Base-by-base conservation (phyloP, 1,140 invertebrate species). In the Drosophila baimaii region DNA sequence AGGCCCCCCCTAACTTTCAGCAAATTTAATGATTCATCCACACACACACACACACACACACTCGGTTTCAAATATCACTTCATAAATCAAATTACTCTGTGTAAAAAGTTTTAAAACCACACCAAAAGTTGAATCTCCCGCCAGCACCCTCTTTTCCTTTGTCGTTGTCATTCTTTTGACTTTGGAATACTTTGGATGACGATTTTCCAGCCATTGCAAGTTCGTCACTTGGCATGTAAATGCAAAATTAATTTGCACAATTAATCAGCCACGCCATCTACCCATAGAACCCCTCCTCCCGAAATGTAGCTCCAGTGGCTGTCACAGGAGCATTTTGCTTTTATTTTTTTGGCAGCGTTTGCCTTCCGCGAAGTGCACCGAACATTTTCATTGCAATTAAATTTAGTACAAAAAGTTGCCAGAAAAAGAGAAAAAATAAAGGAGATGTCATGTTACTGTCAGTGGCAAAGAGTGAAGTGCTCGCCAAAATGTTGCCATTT, bases 401-500 rank as follows among this genome's bases (percentile, higher is more conserved):
- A 89, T 88, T 88, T 89, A 74, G 71, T 66, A 88, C 84, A 88
- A 77, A 86, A 82, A 86, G 76, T 71, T 81, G 19, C 33, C 25
- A 33, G 57, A 69, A 75, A 80, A 79, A 71, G 62, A 69, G 63
- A 31, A 6, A 12, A 54, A 55, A 77, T 29, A 59, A 65, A 65
- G 17, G 21, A 61, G 43, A 86, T 77, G 82, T 86, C 79, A 65
- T 88, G 82, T 86, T 69, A 69, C 83, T 86, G 82, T 88, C 83
- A 86, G 76, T 73, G 72, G 68, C 66, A 81, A 68, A 70, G 79
- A 77, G 80, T 80, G 76, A 74, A 88, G 79, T 72, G 77, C 80
- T 84, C 72, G 80, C 80, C 80, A 88, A 89, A 89, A 88, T 89
- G 84, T 88, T 89, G 84, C 83, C 83, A 84, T 88, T 88, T 89